phyloP scores from a whole-genome alignment of 2,113 vertebrate species.

The Mesoclemmys tuberculata region DNA sequence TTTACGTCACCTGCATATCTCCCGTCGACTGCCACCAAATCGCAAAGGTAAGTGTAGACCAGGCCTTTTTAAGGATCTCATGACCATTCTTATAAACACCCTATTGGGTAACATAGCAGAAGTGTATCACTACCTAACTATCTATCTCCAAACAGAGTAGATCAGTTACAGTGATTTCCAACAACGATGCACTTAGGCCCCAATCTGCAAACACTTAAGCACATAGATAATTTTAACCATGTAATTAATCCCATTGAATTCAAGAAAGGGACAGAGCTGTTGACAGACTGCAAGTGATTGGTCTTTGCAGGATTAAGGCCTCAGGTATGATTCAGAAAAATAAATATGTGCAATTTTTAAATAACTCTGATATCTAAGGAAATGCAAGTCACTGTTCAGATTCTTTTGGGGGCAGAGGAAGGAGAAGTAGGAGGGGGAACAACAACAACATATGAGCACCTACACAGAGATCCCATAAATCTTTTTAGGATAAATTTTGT shows the following conservation, averaged over 20 bases:
- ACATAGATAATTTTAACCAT: not conserved
- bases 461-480: not conserved
- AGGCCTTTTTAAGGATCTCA: not conserved
- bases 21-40: no score
- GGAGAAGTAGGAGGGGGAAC: no score
- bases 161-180: not conserved
- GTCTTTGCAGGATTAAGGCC: accelerated
- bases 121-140: not conserved
- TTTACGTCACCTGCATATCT: no score
- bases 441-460: not conserved
- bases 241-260: not conserved
- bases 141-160: not conserved
- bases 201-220: not conserved
- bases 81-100: not conserved
- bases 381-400: not conserved
- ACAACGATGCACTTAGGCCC: not conserved
- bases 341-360: not conserved
- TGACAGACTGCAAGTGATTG: not conserved
- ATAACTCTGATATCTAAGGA: not conserved
- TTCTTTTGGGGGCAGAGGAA: not conserved
- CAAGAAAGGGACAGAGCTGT: not conserved
- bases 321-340: not conserved
- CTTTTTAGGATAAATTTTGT: not conserved
- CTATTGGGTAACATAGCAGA: not conserved
- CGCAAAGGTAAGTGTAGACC: no score